Evolutionary conservation across 2,888 invertebrate species (phyloP).

Genomic region (Craniophora ligustri): DNA sequence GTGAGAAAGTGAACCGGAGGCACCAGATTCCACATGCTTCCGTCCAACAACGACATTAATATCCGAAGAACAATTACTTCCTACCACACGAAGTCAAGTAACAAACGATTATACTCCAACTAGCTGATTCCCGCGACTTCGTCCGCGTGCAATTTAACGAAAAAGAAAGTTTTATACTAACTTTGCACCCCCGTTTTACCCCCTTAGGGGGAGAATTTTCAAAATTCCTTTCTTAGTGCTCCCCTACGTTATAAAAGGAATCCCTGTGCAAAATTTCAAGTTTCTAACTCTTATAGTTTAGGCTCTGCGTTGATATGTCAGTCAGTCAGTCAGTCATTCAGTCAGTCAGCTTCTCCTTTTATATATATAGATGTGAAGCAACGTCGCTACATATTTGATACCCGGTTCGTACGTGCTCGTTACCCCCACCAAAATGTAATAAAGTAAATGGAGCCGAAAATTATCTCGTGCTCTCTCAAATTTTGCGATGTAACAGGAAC

Average conservation of each 20-base stretch:
- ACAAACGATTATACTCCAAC: constrained; percentile 43
- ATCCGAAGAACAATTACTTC: constrained; percentile 21
- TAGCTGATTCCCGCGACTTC: no score
- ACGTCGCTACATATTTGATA: constrained; percentile 47
- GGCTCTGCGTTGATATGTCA: no score
- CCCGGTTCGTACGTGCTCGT: constrained; percentile 53
- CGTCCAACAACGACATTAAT: constrained; percentile 12
- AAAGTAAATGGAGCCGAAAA: constrained; percentile 76
- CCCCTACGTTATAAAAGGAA: no score
- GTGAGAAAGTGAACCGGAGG: neutral
- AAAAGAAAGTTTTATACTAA: no score
- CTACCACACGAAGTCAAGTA: constrained; percentile 22
- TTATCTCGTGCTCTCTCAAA: constrained; percentile 67
- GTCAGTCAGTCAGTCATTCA: no score
- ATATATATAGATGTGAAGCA: constrained; percentile 31
- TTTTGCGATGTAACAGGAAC: constrained; percentile 59
- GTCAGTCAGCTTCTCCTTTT: no score
- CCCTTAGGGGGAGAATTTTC: no score
- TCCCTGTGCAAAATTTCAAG: no score
- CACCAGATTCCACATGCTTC: neutral
- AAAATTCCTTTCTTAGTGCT: no score
- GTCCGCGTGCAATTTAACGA: no score
- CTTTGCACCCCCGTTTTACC: no score
- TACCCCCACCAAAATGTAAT: constrained; percentile 69
- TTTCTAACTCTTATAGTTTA: no score